Evolutionary conservation across 1,140 invertebrate species (phyloP), one percentile per base, ranked within the genome.

Genomic region (Cydia splendana): DNA sequence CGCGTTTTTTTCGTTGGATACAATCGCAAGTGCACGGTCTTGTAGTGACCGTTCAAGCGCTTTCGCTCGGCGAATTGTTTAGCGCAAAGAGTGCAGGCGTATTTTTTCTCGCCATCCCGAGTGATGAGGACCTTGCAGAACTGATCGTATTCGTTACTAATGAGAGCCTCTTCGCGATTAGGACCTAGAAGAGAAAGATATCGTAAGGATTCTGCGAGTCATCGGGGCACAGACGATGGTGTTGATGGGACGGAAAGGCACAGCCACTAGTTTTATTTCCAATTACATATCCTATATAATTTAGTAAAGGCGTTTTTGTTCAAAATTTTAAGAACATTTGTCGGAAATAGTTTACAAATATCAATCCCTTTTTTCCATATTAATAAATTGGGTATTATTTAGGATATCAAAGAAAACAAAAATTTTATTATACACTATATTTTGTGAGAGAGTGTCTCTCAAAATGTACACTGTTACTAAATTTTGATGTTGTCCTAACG

Each of bases 101-200:
- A 62, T 24, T 24, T 62, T 2, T 24, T 62, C 57, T 62, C 7
- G 9, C 57, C 20, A 24, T 24, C 18, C 2, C 20, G 9, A 24
- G 15, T 24, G 57, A 4, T 24, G 15, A 62, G 9, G 18, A 62
- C 57, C 3, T 20, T 62, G 57, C 18, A 9, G 57, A 62, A 62
- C 57, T 20, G 57, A 62, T 20, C 18, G 5, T 62, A 62, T 62
- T 62, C 57, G 5, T 20, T 62, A 62, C 15, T 62, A 18, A 62
- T 62, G 53, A 9, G n/a, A 20, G 53, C 57, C 57, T 62, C 57
- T 62, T n/a, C 57, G 57, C 20, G 57, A 18, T 24, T 62, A 62
- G 7, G 57, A 62, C 57, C 57, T 62, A 62, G 57, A 62, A 62
- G 18, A 71, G 28, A 71, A 71, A 34, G 15, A 71, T 71, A 71